These are phyloP conservation scores for Tridacna gigas DNA, from an alignment of 2,888 invertebrate species.

Conservation along the genomic window DNA sequence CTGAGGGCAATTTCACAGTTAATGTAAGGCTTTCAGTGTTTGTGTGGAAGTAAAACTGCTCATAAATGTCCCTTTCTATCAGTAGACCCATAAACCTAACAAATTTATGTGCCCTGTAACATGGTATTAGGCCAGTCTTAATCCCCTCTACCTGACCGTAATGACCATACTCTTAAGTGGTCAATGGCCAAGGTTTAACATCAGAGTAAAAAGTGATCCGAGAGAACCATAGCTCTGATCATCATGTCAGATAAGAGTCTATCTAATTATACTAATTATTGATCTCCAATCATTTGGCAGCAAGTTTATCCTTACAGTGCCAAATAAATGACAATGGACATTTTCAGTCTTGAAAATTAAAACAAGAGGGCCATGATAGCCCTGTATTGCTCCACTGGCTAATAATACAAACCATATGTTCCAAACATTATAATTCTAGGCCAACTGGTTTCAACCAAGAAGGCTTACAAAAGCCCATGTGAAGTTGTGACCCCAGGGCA, in stretches of 20 bases:
- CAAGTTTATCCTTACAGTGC: too few species aligned
- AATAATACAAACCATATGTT: too few species aligned
- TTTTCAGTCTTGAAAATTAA: background rate
- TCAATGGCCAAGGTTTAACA: background rate
- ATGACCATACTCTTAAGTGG: background rate
- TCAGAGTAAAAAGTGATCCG: background rate
- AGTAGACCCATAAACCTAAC: background rate
- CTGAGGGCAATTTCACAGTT: background rate
- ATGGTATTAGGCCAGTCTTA: background rate
- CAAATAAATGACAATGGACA: too few species aligned
- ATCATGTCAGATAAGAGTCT: background rate
- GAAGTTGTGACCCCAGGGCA: background rate
- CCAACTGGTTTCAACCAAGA: too few species aligned
- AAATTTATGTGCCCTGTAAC: constrained; percentile 1
- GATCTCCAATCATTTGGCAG: background rate
- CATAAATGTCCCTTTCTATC: constrained; percentile 13
- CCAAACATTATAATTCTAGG: too few species aligned
- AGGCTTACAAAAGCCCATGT: background rate
- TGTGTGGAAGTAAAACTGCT: constrained; percentile 18
- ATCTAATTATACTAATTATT: background rate
- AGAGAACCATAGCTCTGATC: background rate
- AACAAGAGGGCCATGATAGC: background rate
- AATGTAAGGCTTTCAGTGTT: constrained; percentile 6
- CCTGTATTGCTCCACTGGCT: background rate
- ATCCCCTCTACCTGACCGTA: background rate